A percentile compares a stretch with the other conserved stretches of the same genome.
Conservation (phyloP, 2,113 vertebrate species). For the Lathamus discolor region DNA sequence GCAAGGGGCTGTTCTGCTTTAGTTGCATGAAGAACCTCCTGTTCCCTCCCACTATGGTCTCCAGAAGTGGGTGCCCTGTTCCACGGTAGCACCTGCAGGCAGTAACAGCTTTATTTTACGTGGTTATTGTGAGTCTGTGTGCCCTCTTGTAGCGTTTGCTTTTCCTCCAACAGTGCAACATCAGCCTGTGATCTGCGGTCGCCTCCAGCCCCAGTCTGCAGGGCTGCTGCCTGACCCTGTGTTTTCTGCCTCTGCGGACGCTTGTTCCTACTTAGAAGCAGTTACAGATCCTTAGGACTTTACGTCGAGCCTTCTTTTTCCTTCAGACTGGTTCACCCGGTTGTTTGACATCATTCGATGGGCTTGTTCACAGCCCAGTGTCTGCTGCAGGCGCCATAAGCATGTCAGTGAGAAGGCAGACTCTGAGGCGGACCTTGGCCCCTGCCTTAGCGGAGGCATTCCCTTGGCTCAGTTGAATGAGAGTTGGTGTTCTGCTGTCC, state of each 20-base stretch:
- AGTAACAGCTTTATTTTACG: not conserved
- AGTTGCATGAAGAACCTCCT: not conserved
- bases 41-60: not conserved
- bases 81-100: not conserved
- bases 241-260: not conserved
- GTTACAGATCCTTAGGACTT: not conserved
- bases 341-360: not conserved
- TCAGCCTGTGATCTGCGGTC: not conserved
- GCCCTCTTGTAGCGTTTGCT: not conserved
- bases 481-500: not conserved
- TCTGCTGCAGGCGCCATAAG: not conserved
- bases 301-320: not conserved
- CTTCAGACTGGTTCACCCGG: not conserved
- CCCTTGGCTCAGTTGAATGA: not conserved
- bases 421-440: not conserved
- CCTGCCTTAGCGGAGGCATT: not conserved
- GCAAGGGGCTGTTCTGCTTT: not conserved
- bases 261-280: not conserved
- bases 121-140: rapidly evolving
- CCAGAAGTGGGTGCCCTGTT: not conserved
- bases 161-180: not conserved
- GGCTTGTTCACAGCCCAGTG: not conserved
- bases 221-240: not conserved
- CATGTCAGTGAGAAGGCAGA: not conserved
- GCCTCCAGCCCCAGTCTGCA: not conserved